Evolutionary conservation across 1,140 invertebrate genomes (phyloP), one percentile per base, ranked within the genome.

Genomic region (Cataglyphis hispanica): DNA sequence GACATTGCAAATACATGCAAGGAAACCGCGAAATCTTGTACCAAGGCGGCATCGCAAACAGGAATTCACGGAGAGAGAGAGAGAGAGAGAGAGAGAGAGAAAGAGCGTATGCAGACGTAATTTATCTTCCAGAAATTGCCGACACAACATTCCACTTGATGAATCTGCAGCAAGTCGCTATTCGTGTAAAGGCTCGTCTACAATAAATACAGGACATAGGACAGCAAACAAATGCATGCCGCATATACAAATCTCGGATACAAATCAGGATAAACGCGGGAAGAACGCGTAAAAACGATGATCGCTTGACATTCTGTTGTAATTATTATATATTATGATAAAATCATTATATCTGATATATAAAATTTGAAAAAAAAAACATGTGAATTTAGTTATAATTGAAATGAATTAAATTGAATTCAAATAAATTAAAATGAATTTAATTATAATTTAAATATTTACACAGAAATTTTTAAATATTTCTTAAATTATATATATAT

Each of bases 361-460:
- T 8, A 50, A 50, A n/a, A 13, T 7, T 0, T 22, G 67, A 22
- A 13, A 46, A 77, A 37, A 37, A 66, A 46, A 50, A 37, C 8
- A 31, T 31, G 2, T 60, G 37, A 25, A 58, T 56, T 40, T 88
- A 88, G 83, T 88, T 88, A 16, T 84, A 86, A 75, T 83, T 88
- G 83, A 84, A 0, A 46, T 46, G n/a, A n/a, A n/a, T n/a, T n/a
- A n/a, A n/a, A n/a, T n/a, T n/a, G n/a, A n/a, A n/a, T n/a, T n/a
- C n/a, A n/a, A n/a, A n/a, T n/a, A n/a, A n/a, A n/a, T n/a, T n/a
- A 1, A 31, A 53, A 27, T 60, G 37, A 22, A 58, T 56, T 40
- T 88, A 88, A 86, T 88, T 88, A 19, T 84, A 86, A 75, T 84
- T 88, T 86, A 84, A 0, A 50, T 50, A 50, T 50, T 19, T 50